phyloP scores from a whole-genome alignment of 2,797 vertebrate genomes.

The Loris lydekkerianus region DNA sequence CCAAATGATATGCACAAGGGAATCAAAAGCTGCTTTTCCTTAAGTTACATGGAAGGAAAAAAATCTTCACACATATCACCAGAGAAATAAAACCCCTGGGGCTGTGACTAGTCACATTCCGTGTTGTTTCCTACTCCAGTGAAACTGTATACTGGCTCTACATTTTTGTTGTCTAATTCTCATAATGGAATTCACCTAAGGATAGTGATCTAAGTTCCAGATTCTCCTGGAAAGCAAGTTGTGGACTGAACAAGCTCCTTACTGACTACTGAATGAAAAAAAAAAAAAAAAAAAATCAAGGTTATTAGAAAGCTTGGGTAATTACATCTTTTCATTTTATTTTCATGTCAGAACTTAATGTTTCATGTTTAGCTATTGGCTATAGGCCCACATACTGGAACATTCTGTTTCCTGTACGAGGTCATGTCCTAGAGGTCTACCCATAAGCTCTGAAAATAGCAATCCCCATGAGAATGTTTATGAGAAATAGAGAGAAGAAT shows the following conservation, averaged over 20 bases:
- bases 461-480: background rate
- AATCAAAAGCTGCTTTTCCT: constrained; percentile 59
- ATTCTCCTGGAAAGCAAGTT: constrained; percentile 53
- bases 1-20: background rate
- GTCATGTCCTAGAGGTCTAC: constrained; percentile 31
- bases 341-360: constrained; percentile 50
- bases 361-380: constrained; percentile 32
- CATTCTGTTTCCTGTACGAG: constrained; percentile 44
- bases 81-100: constrained; percentile 58
- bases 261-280: constrained; percentile 36
- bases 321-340: constrained; percentile 39
- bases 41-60: constrained; percentile 21
- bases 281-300: background rate
- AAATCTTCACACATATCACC: constrained; percentile 29
- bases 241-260: background rate
- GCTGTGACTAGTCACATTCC: constrained; percentile 30
- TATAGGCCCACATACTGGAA: background rate
- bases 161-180: constrained; percentile 46
- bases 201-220: background rate
- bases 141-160: background rate
- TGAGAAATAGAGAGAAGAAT: background rate
- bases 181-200: constrained; percentile 36
- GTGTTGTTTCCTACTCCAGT: constrained; percentile 32
- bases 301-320: constrained; percentile 30
- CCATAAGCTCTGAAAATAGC: constrained; percentile 40